phyloP scores from a whole-genome alignment of 2,113 vertebrate species.

The Stegostoma tigrinum region DNA sequence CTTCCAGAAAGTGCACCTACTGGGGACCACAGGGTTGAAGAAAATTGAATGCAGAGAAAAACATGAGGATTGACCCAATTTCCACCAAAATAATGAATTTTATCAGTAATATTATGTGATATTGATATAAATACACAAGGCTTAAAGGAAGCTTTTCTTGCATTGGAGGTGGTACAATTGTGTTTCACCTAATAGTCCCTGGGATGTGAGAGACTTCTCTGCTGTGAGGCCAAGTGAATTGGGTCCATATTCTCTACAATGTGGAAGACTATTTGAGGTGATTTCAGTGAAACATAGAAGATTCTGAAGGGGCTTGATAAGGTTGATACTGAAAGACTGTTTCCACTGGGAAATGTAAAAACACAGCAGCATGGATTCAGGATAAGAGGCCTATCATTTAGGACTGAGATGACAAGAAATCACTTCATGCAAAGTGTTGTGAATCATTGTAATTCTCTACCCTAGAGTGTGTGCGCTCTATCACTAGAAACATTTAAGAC shows the following conservation, averaged over 20 bases:
- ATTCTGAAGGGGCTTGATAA: not conserved
- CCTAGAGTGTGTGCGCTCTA: not conserved
- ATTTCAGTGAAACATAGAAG: not conserved
- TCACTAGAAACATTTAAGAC: not conserved
- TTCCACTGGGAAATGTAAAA: not conserved
- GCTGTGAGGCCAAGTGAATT: not conserved
- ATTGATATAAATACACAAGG: not conserved
- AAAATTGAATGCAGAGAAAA: not conserved
- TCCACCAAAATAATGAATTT: not conserved
- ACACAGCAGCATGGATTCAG: not conserved
- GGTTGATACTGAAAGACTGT: not conserved
- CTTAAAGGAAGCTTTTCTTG: no score
- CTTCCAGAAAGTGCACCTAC: not conserved
- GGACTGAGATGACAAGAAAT: not conserved
- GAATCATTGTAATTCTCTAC: not conserved
- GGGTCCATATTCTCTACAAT: not conserved
- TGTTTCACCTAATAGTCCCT: not conserved
- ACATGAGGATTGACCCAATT: not conserved
- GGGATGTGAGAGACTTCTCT: not conserved
- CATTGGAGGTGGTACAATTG: not conserved
- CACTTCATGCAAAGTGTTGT: not conserved
- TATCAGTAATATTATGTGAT: not conserved
- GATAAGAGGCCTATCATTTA: not conserved
- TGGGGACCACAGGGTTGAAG: not conserved
- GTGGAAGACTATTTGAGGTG: not conserved